These are phyloP conservation scores for Ormyrus rosae DNA, from an alignment of 2,888 invertebrate species.

Conservation along the genomic window DNA sequence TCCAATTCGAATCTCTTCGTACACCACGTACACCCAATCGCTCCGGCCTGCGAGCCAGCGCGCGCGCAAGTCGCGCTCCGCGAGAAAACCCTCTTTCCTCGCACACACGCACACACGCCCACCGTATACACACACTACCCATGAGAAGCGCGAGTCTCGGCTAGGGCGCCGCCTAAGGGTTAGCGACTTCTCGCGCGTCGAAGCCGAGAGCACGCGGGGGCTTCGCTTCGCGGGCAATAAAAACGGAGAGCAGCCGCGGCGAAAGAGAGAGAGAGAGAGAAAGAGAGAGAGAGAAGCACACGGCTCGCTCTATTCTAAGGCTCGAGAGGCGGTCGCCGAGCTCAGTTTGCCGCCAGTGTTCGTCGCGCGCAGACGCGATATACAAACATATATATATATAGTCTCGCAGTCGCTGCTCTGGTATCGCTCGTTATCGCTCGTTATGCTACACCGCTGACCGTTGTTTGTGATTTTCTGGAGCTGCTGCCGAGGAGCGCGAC, in stretches of 20 bases:
- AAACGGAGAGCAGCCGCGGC: background rate
- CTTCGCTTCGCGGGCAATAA: background rate
- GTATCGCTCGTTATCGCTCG: background rate
- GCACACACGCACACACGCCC: too few relatives aligned
- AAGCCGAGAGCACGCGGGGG: too few relatives aligned
- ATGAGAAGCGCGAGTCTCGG: background rate
- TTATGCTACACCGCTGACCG: too few relatives aligned
- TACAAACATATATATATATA: too few relatives aligned
- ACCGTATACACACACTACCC: background rate
- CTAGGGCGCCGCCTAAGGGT: background rate
- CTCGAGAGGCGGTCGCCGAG: background rate
- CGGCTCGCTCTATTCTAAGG: slow-evolving; percentile 20
- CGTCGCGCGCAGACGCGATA: slow-evolving; percentile 54
- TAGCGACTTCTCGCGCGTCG: background rate
- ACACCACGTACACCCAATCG: too few relatives aligned
- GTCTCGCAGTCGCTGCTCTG: too few relatives aligned
- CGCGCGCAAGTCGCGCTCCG: too few relatives aligned
- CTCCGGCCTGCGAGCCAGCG: too few relatives aligned
- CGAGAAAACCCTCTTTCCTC: too few relatives aligned
- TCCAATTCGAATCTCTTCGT: too few relatives aligned
- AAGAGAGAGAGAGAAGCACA: background rate
- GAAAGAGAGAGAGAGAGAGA: background rate
- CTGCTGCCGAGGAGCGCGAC: too few relatives aligned
- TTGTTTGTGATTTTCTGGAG: too few relatives aligned
- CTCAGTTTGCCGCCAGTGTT: slow-evolving; percentile 63